These are phyloP conservation scores for Cyprinus carpio DNA, from an alignment of 2,113 vertebrate genomes.

Conservation along the genomic window DNA sequence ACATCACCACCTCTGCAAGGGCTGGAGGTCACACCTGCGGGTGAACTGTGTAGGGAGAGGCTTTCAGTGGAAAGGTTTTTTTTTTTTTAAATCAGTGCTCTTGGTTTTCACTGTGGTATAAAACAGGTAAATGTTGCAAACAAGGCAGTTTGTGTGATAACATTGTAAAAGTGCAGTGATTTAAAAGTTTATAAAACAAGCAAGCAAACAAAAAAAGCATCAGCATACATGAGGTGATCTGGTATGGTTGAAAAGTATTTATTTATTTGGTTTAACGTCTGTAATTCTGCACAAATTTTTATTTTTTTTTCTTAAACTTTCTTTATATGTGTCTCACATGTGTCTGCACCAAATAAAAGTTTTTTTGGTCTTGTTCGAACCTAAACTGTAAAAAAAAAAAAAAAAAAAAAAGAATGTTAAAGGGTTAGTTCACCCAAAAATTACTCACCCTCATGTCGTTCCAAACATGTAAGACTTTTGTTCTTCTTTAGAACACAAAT, in stretches of 20 bases:
- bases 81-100: not conserved
- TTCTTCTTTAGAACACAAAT: too few species aligned
- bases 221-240: not conserved
- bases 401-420: not conserved
- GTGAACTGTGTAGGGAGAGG: not conserved
- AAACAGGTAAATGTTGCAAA: conserved; percentile 13
- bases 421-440: too few species aligned
- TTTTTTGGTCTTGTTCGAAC: not conserved
- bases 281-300: too few species aligned
- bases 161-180: not conserved
- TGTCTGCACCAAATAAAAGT: too few species aligned
- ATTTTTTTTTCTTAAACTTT: too few species aligned
- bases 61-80: not conserved
- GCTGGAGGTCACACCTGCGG: conserved; percentile 23
- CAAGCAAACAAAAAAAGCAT: not conserved
- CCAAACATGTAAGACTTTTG: too few species aligned
- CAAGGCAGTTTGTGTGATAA: conserved; percentile 22
- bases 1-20: conserved; percentile 38
- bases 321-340: too few species aligned
- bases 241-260: not conserved
- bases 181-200: not conserved
- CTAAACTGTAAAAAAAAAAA: not conserved
- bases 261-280: not conserved
- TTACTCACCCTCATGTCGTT: too few species aligned
- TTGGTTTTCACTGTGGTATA: not conserved